Base-by-base conservation (phyloP, 2,113 vertebrate genomes). In the Phyllostomus hastatus region DNA sequence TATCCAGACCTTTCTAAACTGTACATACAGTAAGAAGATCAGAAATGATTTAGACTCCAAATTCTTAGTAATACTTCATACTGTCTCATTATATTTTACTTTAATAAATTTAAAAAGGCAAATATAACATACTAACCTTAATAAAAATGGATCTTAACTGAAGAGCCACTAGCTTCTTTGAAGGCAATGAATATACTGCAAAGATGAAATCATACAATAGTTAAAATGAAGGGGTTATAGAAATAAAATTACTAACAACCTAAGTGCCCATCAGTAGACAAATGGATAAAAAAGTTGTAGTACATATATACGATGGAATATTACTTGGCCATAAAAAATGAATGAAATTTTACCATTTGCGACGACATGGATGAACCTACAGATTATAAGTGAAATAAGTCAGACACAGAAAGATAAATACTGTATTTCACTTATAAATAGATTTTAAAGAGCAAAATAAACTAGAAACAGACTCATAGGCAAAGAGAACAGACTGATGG, bases 141-240 rank as follows among this genome's bases (percentile, higher is more conserved):
- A 99, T 98, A 87, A 99, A 98, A 70, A 99, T 99, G 0, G 99
- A 99, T 93, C 99, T 98, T 97, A 99, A 99, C 97, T 99, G 99
- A 96, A 99, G 99, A 97, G 99, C 99, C 10, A 99, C 99, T 92
- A 99, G 95, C 73, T 99, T 99, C 96, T 98, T 98, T 72, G 99
- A 99, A 95, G 98, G 97, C 54, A 98, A 97, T 0, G 98, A 98
- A 95, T 99, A 99, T 48, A 99, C 99, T 99, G 97, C 46, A 97
- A 89, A 92, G 93, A 93, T 41, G 4, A 96, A 97, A 41, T 73
- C 70, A 94, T 38, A 28, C 48, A 41, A 84, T 5, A 97, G 90
- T 41, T 84, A 97, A 93, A 80, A 26, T 83, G 54, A 89, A 87
- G 48, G 41, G 80, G 22, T 26, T 76, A 70, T 43, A 86, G 31